Evolutionary conservation across 1,140 invertebrate genomes (phyloP).

Genomic region (Solen grandis): DNA sequence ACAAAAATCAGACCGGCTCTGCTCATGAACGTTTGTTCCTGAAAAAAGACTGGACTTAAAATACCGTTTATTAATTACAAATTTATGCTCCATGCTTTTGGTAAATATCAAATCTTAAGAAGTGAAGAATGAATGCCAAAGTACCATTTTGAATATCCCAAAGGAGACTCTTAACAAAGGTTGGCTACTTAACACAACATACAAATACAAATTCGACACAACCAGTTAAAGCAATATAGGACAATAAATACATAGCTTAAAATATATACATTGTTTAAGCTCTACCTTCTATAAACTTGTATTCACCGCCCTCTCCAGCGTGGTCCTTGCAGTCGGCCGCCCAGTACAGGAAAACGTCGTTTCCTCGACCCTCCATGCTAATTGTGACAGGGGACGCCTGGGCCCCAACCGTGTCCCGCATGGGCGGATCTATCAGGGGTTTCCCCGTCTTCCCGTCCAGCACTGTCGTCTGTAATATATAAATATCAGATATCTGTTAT

Average conservation of each 20-base stretch:
- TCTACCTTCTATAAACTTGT: slow-evolving; percentile 81
- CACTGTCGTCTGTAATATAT: slow-evolving; percentile 83
- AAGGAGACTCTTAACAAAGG: no score
- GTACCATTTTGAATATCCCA: no score
- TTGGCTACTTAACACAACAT: no score
- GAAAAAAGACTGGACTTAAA: slow-evolving; percentile 51
- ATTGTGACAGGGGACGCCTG: slow-evolving; percentile 87
- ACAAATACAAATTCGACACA: no score
- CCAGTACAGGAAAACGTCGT: slow-evolving; percentile 90
- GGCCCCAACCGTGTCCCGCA: slow-evolving; percentile 86
- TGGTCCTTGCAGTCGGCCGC: slow-evolving; percentile 84
- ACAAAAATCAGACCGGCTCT: slow-evolving; percentile 87
- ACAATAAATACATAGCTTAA: no score
- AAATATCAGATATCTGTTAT: background rate
- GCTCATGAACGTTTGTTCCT: slow-evolving; percentile 85
- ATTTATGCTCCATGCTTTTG: no score
- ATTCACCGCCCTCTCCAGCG: slow-evolving; percentile 80
- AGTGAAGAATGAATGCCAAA: no score
- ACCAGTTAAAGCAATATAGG: no score
- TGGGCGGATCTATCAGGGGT: slow-evolving; percentile 83
- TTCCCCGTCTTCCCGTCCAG: slow-evolving; percentile 87
- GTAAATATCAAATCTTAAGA: no score
- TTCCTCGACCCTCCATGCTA: slow-evolving; percentile 84
- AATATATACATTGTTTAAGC: no score
- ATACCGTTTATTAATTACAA: no score